These are phyloP conservation scores for Oxycera nigricornis DNA, from an alignment of 2,888 invertebrate genomes.

Conservation along the genomic window DNA sequence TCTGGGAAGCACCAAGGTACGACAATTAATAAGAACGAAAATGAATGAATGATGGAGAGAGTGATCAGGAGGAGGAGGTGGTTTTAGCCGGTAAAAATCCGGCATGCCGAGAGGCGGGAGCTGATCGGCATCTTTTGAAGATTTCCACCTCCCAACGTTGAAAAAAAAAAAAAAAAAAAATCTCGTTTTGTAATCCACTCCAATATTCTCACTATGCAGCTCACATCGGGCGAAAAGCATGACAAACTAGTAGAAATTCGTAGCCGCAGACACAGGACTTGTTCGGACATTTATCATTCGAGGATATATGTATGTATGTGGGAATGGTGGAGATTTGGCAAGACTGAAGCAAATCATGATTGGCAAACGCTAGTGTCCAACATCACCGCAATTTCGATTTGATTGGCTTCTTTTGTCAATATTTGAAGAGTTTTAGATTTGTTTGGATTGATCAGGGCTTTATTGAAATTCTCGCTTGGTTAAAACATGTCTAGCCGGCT, in stretches of 20 bases:
- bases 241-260: too few relatives aligned
- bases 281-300: constrained; percentile 11
- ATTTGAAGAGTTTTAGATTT: constrained; percentile 31
- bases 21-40: too few relatives aligned
- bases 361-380: not conserved
- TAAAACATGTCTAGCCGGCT: not conserved
- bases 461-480: constrained; percentile 10
- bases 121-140: too few relatives aligned
- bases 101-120: too few relatives aligned
- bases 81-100: too few relatives aligned
- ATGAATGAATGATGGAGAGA: too few relatives aligned
- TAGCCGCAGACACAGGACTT: not conserved
- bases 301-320: too few relatives aligned
- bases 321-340: not conserved
- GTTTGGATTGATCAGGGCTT: constrained; percentile 1
- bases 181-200: too few relatives aligned
- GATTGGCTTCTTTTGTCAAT: constrained; percentile 33
- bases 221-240: too few relatives aligned
- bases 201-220: not conserved
- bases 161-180: not conserved
- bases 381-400: constrained; percentile 10
- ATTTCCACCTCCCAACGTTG: not conserved
- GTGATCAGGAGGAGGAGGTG: too few relatives aligned
- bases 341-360: not conserved
- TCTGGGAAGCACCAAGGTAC: too few relatives aligned